Conservation (phyloP, 2,888 invertebrate genomes). For the Fragum whitleyi region DNA sequence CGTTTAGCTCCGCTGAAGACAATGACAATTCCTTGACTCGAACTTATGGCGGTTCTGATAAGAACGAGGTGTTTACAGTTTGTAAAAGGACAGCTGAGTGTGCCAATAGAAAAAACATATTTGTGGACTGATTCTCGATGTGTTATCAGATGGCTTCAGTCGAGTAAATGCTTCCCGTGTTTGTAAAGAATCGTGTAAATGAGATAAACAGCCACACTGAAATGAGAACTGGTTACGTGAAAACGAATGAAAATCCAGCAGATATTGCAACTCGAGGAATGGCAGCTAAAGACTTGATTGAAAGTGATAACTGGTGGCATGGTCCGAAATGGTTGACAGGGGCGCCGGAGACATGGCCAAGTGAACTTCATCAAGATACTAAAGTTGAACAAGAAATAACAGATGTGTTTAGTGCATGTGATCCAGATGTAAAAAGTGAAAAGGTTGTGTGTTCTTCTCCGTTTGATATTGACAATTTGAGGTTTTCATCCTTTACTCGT, state of each 20-base stretch:
- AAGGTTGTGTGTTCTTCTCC: too few species aligned
- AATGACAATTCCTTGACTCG: slow-evolving; percentile 12
- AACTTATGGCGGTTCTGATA: not conserved
- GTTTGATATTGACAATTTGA: too few species aligned
- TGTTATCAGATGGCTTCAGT: not conserved
- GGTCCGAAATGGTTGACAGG: not conserved
- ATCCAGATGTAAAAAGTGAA: too few species aligned
- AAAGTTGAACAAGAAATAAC: not conserved
- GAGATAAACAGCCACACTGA: slow-evolving; percentile 5
- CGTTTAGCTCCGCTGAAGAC: slow-evolving; percentile 5
- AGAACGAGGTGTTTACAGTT: not conserved
- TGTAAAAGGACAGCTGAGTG: slow-evolving; percentile 7
- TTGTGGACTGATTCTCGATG: slow-evolving; percentile 29
- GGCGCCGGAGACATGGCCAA: too few species aligned
- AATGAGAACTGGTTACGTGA: not conserved
- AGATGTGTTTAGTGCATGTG: not conserved
- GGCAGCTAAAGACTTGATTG: not conserved
- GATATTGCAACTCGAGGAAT: slow-evolving; percentile 14
- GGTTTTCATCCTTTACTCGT: too few species aligned
- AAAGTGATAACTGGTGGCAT: too few species aligned
- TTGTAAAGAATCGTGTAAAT: not conserved
- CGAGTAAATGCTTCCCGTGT: not conserved
- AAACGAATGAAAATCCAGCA: slow-evolving; percentile 5
- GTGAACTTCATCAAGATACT: too few species aligned
- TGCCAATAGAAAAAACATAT: not conserved